These are phyloP conservation scores for Crepidodera aurea DNA, from an alignment of 2,888 invertebrate genomes.

Conservation along the genomic window DNA sequence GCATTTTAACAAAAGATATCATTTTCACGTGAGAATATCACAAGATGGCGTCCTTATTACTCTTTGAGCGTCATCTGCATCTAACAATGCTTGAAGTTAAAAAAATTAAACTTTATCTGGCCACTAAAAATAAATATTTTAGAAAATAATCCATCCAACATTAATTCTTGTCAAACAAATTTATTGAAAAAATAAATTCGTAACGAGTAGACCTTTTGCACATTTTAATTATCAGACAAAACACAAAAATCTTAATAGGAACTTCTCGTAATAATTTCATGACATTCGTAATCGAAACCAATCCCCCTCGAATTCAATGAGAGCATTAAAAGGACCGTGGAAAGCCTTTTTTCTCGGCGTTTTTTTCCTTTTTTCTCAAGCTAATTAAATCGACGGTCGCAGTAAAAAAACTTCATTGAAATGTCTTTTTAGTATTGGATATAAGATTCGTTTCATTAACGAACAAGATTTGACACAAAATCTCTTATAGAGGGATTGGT, in stretches of 20 bases:
- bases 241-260: neutral
- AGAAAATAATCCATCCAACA: too few species aligned
- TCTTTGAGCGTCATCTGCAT: too few species aligned
- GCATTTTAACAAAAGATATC: too few species aligned
- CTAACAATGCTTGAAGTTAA: too few species aligned
- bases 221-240: too few species aligned
- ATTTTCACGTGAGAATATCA: too few species aligned
- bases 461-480: neutral
- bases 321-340: conserved; percentile 7
- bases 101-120: too few species aligned
- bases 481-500: neutral
- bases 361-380: neutral
- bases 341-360: conserved; percentile 2
- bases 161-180: too few species aligned
- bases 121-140: too few species aligned
- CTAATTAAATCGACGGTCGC: conserved; percentile 10
- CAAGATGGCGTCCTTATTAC: too few species aligned
- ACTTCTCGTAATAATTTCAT: neutral
- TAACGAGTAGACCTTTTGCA: too few species aligned
- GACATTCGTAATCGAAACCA: conserved; percentile 9
- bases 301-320: conserved; percentile 13
- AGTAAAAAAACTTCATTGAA: conserved; percentile 14
- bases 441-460: neutral
- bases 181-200: too few species aligned
- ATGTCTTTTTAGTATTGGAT: neutral